Base-by-base conservation (phyloP, 2,113 vertebrate species). In the Tyto alba region DNA sequence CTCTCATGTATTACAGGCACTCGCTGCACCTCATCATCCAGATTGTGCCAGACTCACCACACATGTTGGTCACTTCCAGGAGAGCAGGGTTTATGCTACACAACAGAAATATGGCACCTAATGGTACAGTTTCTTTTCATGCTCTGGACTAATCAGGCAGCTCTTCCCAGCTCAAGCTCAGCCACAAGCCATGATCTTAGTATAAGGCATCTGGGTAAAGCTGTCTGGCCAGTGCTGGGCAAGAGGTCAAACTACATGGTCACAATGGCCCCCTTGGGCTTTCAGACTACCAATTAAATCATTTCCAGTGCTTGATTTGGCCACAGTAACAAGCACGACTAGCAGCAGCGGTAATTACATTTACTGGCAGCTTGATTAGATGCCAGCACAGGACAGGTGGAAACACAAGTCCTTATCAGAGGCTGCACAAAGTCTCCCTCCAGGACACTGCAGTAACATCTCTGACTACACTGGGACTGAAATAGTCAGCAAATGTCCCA, bases 401-500 rank as follows among this genome's bases (percentile, higher is more conserved):
- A 64, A 73, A 91, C 17, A 34, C 81, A 63, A 56, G 32, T 50
- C 76, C 79, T 19, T 27, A 18, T 53, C 48, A 0, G 26, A 57
- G 59, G 45, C 79, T 74, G 75, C 86, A 50, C 29, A 4, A 66
- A 36, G 59, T 36, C 26, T 26, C 25, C 45, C 57, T 41, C 75
- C 83, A 40, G 86, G 41, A 30, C 82, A n/a, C 48, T 11, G 0
- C 11, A 48, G 66, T 3, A 14, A 27, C 89, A 55, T 52, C 77
- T 60, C 21, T 0, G 48, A 6, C 55, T 67, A 30, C 32, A 22
- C n/a, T 22, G 43, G 83, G 75, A 63, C 74, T 55, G 79, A 79
- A 82, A 85, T 36, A 76, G 93, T 22, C 47, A 95, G 95, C 56
- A 90, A 75, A 81, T 64, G 84, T 91, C 85, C 91, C 68, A 96